These are phyloP conservation scores for Malacoctenus gilli DNA, from an alignment of 2,797 vertebrate species.

Conservation along the genomic window DNA sequence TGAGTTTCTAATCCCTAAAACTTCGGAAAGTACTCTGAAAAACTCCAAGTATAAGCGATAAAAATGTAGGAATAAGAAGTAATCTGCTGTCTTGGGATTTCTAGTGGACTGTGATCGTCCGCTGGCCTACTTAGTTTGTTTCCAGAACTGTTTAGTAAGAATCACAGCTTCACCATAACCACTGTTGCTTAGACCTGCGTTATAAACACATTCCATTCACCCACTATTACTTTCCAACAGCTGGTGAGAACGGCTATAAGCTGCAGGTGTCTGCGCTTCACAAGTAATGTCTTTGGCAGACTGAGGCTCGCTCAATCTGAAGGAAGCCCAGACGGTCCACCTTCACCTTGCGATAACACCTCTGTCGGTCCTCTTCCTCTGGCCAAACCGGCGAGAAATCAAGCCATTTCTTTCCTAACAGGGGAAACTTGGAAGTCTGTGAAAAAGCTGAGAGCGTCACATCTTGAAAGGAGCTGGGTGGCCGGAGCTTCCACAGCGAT, in stretches of 20 bases:
- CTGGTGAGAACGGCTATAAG: conserved; percentile 59
- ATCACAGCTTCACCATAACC: background rate
- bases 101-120: background rate
- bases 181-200: conserved; percentile 7
- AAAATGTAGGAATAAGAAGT: background rate
- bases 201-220: conserved; percentile 40
- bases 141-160: background rate
- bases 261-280: conserved; percentile 69
- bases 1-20: no score
- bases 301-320: conserved; percentile 4
- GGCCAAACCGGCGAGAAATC: background rate
- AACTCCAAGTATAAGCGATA: background rate
- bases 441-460: conserved; percentile 16
- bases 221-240: conserved; percentile 52
- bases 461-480: conserved; percentile 67
- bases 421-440: background rate
- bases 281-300: conserved; percentile 57
- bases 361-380: background rate
- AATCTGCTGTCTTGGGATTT: conserved; percentile 1
- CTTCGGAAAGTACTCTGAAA: no score
- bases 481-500: conserved; percentile 56
- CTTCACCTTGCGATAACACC: background rate
- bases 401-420: no score
- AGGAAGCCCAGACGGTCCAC: conserved; percentile 8
- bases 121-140: background rate